Evolutionary conservation across 2,888 invertebrate species (phyloP).

Genomic region (Drosophila multiciliata): DNA sequence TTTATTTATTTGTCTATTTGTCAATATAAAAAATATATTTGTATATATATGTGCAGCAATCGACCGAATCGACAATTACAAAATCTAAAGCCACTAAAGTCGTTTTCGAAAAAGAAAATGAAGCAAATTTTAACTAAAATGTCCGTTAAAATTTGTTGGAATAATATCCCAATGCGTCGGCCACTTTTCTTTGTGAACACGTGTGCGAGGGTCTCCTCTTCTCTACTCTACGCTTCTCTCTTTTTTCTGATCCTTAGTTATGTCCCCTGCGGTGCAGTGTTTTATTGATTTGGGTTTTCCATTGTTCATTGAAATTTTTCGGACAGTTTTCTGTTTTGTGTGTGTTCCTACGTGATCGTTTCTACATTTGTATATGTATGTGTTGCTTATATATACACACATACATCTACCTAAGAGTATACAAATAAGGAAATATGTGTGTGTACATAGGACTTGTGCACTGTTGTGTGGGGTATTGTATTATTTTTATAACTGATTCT

Average conservation of each 20-base stretch:
- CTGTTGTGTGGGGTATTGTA: background rate
- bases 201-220: constrained; percentile 64
- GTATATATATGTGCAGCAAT: background rate
- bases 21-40: constrained; percentile 19
- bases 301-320: constrained; percentile 33
- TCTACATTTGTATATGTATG: constrained; percentile 1
- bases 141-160: constrained; percentile 52
- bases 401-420: background rate
- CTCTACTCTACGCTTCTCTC: constrained; percentile 14
- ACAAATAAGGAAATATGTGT: constrained; percentile 6
- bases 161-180: constrained; percentile 49
- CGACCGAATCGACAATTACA: constrained; percentile 16
- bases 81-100: constrained; percentile 7
- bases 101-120: constrained; percentile 15
- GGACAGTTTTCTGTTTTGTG: constrained; percentile 25
- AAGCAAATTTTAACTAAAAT: constrained; percentile 58
- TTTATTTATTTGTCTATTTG: constrained; percentile 27
- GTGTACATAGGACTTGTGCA: constrained; percentile 6
- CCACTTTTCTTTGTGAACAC: constrained; percentile 75
- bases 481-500: constrained; percentile 9
- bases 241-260: constrained; percentile 47
- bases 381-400: background rate
- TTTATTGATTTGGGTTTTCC: constrained; percentile 77
- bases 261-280: constrained; percentile 71
- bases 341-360: constrained; percentile 30